These are phyloP conservation scores for Pseudomugil tenellus DNA, from an alignment of 2,797 vertebrate species.

Conservation along the genomic window DNA sequence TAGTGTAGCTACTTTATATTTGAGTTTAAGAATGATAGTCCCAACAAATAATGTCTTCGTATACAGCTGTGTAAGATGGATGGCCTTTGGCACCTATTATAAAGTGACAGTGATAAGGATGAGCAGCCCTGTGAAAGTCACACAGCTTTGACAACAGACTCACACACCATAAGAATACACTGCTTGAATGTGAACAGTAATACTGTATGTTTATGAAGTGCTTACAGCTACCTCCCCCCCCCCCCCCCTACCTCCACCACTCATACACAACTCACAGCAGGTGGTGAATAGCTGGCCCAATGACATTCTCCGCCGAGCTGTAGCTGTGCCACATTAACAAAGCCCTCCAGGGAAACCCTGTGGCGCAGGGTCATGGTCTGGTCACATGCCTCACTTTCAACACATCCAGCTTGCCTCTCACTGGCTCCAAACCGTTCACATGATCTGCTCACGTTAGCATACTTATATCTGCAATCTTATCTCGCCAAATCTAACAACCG, in stretches of 20 bases:
- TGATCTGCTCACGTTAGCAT: constrained; percentile 44
- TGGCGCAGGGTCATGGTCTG: constrained; percentile 73
- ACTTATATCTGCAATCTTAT: constrained; percentile 25
- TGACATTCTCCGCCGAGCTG: constrained; percentile 64
- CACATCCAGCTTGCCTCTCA: constrained; percentile 51
- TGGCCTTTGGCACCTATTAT: constrained; percentile 64
- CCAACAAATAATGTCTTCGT: constrained; percentile 39
- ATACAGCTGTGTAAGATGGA: constrained; percentile 59
- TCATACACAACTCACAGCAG: constrained; percentile 58
- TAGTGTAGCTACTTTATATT: constrained; percentile 11
- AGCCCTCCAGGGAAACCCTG: constrained; percentile 73
- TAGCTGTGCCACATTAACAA: constrained; percentile 76
- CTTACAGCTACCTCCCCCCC: constrained; percentile 32
- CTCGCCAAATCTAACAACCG: constrained; percentile 4
- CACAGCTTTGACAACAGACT: constrained; percentile 52
- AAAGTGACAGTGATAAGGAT: constrained; percentile 69
- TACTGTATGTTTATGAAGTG: constrained; percentile 45
- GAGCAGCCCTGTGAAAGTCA: constrained; percentile 65
- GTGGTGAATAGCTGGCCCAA: constrained; percentile 68
- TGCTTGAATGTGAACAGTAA: constrained; percentile 25
- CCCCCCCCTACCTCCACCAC: constrained; percentile 1
- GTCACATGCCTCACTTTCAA: constrained; percentile 73
- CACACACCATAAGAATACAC: constrained; percentile 22
- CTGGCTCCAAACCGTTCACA: constrained; percentile 41
- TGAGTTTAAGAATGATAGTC: constrained; percentile 27